Evolutionary conservation across 2,113 vertebrate species (phyloP), one percentile per base, ranked within the genome.

Genomic region (Grammomys surdaster): DNA sequence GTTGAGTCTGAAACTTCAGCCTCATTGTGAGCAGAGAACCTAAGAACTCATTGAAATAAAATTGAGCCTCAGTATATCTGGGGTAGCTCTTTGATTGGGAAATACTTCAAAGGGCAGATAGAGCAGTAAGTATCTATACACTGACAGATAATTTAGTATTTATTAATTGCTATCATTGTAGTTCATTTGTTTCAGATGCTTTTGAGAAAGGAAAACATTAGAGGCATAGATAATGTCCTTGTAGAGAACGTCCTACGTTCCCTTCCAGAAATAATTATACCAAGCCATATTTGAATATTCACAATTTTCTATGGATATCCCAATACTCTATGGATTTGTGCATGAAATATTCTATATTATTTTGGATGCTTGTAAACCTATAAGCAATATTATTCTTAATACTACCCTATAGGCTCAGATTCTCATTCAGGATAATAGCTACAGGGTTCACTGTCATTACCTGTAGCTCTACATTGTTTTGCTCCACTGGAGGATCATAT

Each of bases 101-200:
- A 94, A 36, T 93, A 65, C 72, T 92, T 67, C 28, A 89, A 91
- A 31, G 95, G 78, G 58, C 7, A 54, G 31, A 96, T 85, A 88
- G 80, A 92, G 72, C 43, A 63, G 26, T 58, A 93, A 94, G n/a
- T 7, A 58, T 16, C 28, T 12, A 0, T 48, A 3, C 67, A 56
- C n/a, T 28, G 26, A 78, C 0, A 14, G 58, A 36, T 31, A 85
- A 93, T n/a, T 5, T 69, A 12, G 31, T 5, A 91, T 78, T 89
- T 86, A 24, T 46, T 76, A 85, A 89, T 93, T 60, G 40, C 28
- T 82, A 82, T 51, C 16, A 73, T 40, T 89, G 12, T 28, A 24
- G 6, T 22, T 0, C 12, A 54, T 91, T 90, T 69, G 46, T 89
- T 91, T 93, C 73, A 91, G 48, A 93, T 78, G 54, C 1, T 81